Evolutionary conservation across 2,113 vertebrate genomes (phyloP), one percentile per base, ranked within the genome.

Genomic region (Varanus komodoensis): DNA sequence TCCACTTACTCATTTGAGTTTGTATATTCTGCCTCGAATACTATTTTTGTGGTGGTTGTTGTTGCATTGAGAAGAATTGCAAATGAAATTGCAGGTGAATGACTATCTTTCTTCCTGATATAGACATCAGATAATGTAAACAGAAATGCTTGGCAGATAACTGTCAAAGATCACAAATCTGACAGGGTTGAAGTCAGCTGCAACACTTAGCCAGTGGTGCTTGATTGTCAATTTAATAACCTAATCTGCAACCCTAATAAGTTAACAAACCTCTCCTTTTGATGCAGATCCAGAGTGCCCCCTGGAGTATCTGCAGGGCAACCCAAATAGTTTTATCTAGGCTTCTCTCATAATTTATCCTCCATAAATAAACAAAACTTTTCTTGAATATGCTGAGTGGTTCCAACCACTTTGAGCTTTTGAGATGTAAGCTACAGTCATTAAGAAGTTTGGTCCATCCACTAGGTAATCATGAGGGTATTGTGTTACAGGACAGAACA

Each of bases 31-130:
- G 90, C 93, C 84, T 93, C 85, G 89, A 0, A 0, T 7, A 93
- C 80, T 75, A 93, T 44, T 44, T 44, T 44, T 44, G 38, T 44
- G 38, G 38, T 44, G 38, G 38, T 44, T 1, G 38, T 17, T 17
- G 91, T 94, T 96, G 89, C 93, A 96, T 90, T 68, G 73, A 87
- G 89, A 92, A 93, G 93, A 78, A 85, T 91, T 93, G 90, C 92
- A 94, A 95, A 75, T 89, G 81, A 83, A 75, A 23, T 44, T 77
- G 52, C 71, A 84, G 69, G 38, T 34, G 81, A 84, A 89, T 68
- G 92, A 93, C 91, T 93, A 82, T 88, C 90, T 50, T 2, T 32
- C 0, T 7, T 0, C 87, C 84, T 93, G 91, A 93, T 95, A 81
- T 86, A 92, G 86, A 93, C 32, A 38, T 78, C 92, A 95, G 93